phyloP scores from a whole-genome alignment of 2,888 invertebrate genomes.

The Xanthia icteritia region DNA sequence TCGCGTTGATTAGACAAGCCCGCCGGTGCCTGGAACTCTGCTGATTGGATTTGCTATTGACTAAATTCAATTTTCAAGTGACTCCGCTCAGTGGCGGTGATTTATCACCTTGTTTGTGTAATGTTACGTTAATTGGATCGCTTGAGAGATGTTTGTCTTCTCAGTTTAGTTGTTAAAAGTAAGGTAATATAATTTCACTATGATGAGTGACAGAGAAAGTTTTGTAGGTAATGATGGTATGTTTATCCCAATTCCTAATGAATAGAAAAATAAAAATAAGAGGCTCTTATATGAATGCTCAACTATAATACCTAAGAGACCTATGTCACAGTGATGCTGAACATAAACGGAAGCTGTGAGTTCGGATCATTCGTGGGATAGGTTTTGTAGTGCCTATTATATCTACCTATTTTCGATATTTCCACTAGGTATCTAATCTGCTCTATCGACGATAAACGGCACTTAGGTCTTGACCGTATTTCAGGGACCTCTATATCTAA shows the following conservation, averaged over 20 bases:
- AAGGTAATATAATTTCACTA: neutral
- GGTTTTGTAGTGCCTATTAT: neutral
- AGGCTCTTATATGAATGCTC: too few species aligned
- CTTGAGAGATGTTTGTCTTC: constrained; percentile 11
- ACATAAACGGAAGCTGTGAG: neutral
- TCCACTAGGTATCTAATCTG: neutral
- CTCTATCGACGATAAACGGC: neutral
- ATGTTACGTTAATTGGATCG: constrained; percentile 41
- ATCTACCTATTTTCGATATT: too few species aligned
- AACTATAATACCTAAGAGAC: too few species aligned
- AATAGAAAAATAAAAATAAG: too few species aligned
- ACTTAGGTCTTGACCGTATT: neutral
- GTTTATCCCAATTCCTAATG: neutral
- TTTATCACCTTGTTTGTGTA: constrained; percentile 52
- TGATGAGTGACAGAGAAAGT: neutral
- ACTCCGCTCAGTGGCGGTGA: constrained; percentile 44
- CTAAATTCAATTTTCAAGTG: constrained; percentile 64
- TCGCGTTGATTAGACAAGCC: constrained; percentile 49
- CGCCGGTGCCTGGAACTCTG: constrained; percentile 61
- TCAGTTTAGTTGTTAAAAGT: constrained; percentile 13
- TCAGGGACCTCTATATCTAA: constrained; percentile 14
- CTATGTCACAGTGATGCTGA: neutral
- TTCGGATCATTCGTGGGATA: neutral
- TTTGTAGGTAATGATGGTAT: neutral
- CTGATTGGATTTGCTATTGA: constrained; percentile 68